Conservation (phyloP, 23 tunicate species). For the Ciona savignyi region DNA sequence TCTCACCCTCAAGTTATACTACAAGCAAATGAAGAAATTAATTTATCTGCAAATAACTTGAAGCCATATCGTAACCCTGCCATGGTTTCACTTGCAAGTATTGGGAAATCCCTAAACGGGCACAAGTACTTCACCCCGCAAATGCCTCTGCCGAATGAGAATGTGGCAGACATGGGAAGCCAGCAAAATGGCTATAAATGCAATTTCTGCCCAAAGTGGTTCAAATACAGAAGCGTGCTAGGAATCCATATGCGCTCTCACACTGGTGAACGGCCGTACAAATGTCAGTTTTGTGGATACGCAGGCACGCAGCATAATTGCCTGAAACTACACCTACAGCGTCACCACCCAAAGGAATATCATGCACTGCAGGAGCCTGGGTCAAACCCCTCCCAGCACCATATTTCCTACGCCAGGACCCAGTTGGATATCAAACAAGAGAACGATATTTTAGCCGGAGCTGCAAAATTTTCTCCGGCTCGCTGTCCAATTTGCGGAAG, state of each 20-base stretch:
- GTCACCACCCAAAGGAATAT: conserved; percentile 63
- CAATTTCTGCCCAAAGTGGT: conserved; percentile 67
- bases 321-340: conserved; percentile 75
- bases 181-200: conserved; percentile 44
- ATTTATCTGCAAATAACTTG: not conserved
- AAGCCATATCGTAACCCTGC: conserved; percentile 69
- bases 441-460: conserved; percentile 15
- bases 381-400: not conserved
- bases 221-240: conserved; percentile 73
- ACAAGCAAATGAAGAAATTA: not conserved
- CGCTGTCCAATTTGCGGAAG: conserved; percentile 81
- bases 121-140: not conserved
- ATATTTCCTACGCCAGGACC: not conserved
- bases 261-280: conserved; percentile 88
- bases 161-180: not conserved
- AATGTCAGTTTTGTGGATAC: conserved; percentile 62
- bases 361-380: conserved; percentile 1
- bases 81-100: conserved; percentile 80
- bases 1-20: not conserved
- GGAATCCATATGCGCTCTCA: conserved; percentile 84
- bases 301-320: conserved; percentile 94
- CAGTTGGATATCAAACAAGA: not conserved
- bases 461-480: conserved; percentile 67
- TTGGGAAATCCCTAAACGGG: conserved; percentile 39
- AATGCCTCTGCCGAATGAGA: not conserved